phyloP scores from a whole-genome alignment of 2,888 invertebrate genomes.

The Sinotaia quadrata region DNA sequence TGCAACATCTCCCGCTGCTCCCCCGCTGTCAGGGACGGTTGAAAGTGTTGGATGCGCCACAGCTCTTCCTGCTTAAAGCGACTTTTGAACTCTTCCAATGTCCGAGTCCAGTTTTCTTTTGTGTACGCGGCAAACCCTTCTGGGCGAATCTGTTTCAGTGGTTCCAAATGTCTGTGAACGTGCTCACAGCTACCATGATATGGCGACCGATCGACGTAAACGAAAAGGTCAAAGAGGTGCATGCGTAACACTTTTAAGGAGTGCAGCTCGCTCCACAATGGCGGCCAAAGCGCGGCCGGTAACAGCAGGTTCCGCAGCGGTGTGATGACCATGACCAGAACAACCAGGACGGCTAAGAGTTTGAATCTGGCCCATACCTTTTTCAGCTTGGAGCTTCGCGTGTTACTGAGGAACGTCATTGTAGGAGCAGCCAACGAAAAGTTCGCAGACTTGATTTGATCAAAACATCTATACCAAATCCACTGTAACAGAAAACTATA shows the following conservation, averaged over 20 bases:
- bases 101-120: slow-evolving; percentile 15
- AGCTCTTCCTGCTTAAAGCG: slow-evolving; percentile 7
- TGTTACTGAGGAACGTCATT: neutral
- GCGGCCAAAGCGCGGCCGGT: slow-evolving; percentile 26
- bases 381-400: slow-evolving; percentile 17
- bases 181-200: slow-evolving; percentile 30
- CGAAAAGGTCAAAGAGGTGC: slow-evolving; percentile 31
- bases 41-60: slow-evolving; percentile 25
- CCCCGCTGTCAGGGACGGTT: slow-evolving; percentile 27
- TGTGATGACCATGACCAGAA: slow-evolving; percentile 23
- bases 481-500: too few species aligned
- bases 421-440: neutral
- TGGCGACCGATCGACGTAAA: slow-evolving; percentile 30
- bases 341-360: slow-evolving; percentile 13
- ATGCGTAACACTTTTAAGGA: slow-evolving; percentile 33
- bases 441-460: too few species aligned
- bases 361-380: slow-evolving; percentile 32
- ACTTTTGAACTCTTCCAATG: neutral
- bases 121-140: slow-evolving; percentile 27
- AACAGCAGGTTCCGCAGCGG: slow-evolving; percentile 31
- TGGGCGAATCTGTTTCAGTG: slow-evolving; percentile 24
- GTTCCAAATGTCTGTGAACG: slow-evolving; percentile 17
- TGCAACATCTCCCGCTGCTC: slow-evolving; percentile 32
- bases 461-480: too few species aligned
- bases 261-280: slow-evolving; percentile 23